Conservation (phyloP, 2,113 vertebrate species). For the Apistogramma diplotaenia region DNA sequence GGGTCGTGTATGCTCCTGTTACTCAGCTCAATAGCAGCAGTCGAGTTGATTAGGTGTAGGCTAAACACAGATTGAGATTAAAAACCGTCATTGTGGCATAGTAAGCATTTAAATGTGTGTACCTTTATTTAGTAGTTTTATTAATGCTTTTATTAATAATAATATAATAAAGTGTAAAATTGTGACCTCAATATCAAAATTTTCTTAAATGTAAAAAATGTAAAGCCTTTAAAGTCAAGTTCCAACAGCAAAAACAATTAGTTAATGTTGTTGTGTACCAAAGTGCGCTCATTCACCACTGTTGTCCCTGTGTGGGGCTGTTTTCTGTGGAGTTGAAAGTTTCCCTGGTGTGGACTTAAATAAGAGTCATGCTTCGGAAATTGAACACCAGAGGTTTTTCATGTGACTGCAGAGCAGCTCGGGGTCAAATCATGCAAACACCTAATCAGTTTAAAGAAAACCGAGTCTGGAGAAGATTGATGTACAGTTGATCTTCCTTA, state of each 20-base stretch:
- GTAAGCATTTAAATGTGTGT: background rate
- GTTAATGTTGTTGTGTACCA: background rate
- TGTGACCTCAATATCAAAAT: background rate
- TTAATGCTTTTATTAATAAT: no score
- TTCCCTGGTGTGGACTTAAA: conserved; percentile 30
- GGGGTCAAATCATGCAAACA: conserved; percentile 1
- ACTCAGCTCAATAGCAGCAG: no score
- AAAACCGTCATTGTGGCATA: background rate
- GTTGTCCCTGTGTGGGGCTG: background rate
- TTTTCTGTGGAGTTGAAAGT: conserved; percentile 2
- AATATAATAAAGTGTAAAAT: background rate
- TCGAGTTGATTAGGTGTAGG: no score
- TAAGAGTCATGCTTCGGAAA: conserved; percentile 68
- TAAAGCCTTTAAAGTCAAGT: background rate
- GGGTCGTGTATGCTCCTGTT: background rate
- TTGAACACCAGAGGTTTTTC: conserved; percentile 52
- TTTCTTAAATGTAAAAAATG: no score
- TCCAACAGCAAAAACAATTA: background rate
- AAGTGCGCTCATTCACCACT: background rate
- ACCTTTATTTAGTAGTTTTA: background rate
- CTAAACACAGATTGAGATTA: background rate
- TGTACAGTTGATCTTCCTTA: accelerated
- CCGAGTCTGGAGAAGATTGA: background rate
- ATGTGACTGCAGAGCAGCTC: conserved; percentile 49
- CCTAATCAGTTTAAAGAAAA: conserved; percentile 14